phyloP scores from a whole-genome alignment of 2,797 vertebrate species.

The Microchirus variegatus region DNA sequence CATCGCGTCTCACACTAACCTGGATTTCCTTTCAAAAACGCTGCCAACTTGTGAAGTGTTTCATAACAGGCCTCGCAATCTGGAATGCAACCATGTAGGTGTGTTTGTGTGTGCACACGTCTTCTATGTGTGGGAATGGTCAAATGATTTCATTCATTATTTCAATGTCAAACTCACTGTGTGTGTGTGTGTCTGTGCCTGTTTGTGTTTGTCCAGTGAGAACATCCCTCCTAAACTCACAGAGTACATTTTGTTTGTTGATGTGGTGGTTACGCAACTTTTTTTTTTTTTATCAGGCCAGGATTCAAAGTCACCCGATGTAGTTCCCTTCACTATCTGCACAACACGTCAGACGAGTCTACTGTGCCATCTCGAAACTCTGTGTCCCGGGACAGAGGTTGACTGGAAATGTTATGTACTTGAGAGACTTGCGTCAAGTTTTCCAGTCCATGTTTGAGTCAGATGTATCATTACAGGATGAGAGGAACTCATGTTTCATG shows the following conservation, averaged over 20 bases:
- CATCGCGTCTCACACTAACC: conserved; percentile 38
- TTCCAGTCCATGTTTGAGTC: conserved; percentile 21
- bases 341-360: neutral
- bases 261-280: conserved; percentile 51
- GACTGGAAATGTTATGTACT: conserved; percentile 16
- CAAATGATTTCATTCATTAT: conserved; percentile 4
- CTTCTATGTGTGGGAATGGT: neutral
- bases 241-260: conserved; percentile 59
- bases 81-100: conserved; percentile 2
- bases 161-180: conserved; percentile 31
- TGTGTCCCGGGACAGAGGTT: neutral
- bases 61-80: conserved; percentile 20
- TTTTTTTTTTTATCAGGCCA: conserved; percentile 5
- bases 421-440: neutral
- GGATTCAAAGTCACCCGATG: conserved; percentile 25
- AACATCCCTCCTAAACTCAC: conserved; percentile 14
- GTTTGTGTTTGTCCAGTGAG: conserved; percentile 22
- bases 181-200: conserved; percentile 16
- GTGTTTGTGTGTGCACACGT: conserved; percentile 3
- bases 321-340: conserved; percentile 6
- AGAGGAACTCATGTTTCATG: neutral
- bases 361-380: neutral
- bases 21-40: conserved; percentile 70
- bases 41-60: conserved; percentile 55
- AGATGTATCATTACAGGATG: neutral